These are phyloP conservation scores for Acromyrmex heyeri DNA, from an alignment of 1,140 invertebrate genomes.

Conservation along the genomic window DNA sequence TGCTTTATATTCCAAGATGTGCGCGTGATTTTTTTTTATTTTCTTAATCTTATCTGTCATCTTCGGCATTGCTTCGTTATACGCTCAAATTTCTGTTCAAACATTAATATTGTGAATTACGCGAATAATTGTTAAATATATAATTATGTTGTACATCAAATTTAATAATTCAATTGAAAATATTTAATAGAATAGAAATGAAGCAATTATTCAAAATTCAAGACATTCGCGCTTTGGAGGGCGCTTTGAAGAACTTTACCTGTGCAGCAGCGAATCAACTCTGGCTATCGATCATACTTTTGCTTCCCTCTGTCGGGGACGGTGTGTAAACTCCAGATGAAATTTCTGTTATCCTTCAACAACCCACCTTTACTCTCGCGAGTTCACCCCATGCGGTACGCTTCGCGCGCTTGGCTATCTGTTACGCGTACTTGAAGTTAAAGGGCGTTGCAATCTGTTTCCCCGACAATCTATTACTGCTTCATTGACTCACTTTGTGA, in stretches of 20 bases:
- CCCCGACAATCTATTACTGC: background rate
- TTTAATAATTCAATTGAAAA: background rate
- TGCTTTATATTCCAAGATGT: background rate
- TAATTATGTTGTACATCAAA: background rate
- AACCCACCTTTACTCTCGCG: conserved; percentile 30
- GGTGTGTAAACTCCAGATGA: background rate
- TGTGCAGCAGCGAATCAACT: background rate
- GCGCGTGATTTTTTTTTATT: background rate
- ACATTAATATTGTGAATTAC: too few relatives aligned
- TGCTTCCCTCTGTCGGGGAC: conserved; percentile 57
- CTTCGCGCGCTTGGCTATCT: conserved; percentile 16
- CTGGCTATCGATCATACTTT: conserved; percentile 51
- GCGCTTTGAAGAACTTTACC: background rate
- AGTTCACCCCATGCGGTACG: conserved; percentile 37
- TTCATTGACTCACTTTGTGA: conserved; percentile 23
- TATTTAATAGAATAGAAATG: background rate
- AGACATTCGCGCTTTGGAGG: background rate
- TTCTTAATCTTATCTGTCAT: background rate
- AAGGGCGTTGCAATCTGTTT: conserved; percentile 67
- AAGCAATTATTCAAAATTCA: background rate
- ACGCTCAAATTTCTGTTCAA: background rate
- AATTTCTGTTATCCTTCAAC: conserved; percentile 58
- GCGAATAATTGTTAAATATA: background rate
- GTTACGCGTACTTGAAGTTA: conserved; percentile 33
- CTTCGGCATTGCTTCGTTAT: background rate